A percentile compares a stretch with the other conserved stretches of the same genome.
Conservation (phyloP, 2,797 vertebrate species). For the Esox lucius region DNA sequence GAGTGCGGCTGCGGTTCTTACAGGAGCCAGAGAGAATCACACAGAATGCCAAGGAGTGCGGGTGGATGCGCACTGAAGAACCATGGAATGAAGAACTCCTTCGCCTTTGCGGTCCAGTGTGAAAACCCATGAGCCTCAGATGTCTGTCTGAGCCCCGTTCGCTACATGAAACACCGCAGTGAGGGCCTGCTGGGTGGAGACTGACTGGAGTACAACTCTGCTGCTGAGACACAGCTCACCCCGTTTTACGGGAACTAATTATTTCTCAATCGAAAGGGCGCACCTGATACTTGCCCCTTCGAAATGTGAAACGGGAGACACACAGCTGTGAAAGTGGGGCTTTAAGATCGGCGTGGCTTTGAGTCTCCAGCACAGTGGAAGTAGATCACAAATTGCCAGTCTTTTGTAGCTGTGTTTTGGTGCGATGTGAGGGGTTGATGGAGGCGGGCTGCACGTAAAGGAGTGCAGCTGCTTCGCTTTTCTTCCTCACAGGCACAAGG, state of each 20-base stretch:
- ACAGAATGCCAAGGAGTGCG: no score
- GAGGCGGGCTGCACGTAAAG: constrained; percentile 49
- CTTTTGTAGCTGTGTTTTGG: constrained; percentile 54
- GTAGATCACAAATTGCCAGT: constrained; percentile 57
- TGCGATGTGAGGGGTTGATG: constrained; percentile 50
- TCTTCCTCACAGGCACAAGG: constrained; percentile 48
- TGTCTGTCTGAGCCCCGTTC: no score
- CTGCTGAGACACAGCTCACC: constrained; percentile 31
- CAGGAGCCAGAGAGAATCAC: no score
- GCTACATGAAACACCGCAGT: no score
- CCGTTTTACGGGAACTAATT: constrained; percentile 67
- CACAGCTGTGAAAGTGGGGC: constrained; percentile 43
- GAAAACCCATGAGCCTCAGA: no score
- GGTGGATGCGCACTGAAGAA: no score
- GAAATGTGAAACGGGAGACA: constrained; percentile 32
- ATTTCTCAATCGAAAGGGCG: constrained; percentile 62
- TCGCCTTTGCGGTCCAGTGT: no score
- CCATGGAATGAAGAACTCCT: no score
- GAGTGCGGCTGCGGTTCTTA: no score
- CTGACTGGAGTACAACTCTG: constrained; percentile 45
- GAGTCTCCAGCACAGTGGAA: constrained; percentile 41
- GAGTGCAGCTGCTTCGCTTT: constrained; percentile 60
- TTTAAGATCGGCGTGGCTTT: constrained; percentile 37
- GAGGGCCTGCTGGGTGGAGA: constrained; percentile 16
- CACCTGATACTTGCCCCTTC: constrained; percentile 55